Evolutionary conservation across 2,113 vertebrate genomes (phyloP).

Genomic region (Saccopteryx bilineata): DNA sequence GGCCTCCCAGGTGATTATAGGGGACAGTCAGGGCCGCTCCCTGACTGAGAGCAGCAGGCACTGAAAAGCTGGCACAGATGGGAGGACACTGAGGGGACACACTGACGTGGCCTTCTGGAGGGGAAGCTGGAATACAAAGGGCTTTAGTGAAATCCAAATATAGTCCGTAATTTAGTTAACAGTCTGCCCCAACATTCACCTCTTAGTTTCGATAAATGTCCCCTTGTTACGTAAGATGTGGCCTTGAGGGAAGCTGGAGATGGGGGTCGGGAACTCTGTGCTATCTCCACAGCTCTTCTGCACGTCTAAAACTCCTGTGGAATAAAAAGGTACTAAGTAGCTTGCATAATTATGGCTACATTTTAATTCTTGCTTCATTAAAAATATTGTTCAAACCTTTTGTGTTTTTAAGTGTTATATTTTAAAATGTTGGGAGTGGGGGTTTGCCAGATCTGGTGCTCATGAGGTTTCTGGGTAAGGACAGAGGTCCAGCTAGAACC

Average conservation of each 20-base stretch:
- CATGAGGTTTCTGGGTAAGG: neutral
- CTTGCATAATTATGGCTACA: neutral
- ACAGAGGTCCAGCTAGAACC: neutral
- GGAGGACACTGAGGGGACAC: neutral
- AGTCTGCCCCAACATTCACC: no score
- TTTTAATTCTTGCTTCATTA: neutral
- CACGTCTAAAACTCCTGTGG: neutral
- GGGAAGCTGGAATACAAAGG: neutral
- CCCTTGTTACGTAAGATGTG: rapidly evolving
- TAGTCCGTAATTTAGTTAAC: neutral
- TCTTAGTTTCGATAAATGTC: neutral
- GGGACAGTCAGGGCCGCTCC: neutral
- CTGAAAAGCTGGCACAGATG: neutral
- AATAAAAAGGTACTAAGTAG: neutral
- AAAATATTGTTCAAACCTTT: neutral
- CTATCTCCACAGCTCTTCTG: neutral
- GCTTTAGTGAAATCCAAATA: neutral
- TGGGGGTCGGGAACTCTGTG: neutral
- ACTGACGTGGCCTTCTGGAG: neutral
- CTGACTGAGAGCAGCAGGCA: neutral
- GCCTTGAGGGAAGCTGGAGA: neutral
- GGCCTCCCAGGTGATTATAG: neutral
- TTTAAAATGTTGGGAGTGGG: neutral
- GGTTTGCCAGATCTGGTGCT: neutral
- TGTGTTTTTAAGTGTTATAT: neutral